Evolutionary conservation across 2,797 vertebrate species (phyloP).

Genomic region (Paramormyrops hopkinsi): DNA sequence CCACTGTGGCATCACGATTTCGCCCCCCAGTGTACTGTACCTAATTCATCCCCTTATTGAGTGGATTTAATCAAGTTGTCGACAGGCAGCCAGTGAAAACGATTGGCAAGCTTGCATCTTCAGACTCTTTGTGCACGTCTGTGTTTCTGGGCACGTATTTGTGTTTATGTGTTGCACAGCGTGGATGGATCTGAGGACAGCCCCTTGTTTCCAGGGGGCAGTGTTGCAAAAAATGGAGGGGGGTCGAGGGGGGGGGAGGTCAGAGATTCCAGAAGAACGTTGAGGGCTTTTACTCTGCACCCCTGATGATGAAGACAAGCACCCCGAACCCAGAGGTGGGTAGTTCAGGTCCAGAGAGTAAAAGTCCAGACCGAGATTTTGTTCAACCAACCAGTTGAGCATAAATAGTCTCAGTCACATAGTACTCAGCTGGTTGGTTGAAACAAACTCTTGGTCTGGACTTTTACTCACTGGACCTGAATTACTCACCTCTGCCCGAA

Average conservation of each 20-base stretch:
- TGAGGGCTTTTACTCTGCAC: neutral
- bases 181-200: neutral
- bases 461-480: neutral
- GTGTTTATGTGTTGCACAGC: neutral
- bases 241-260: neutral
- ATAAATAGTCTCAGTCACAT: neutral
- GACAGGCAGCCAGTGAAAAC: slow-evolving; percentile 16
- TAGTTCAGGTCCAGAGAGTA: neutral
- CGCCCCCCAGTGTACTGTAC: neutral
- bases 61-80: slow-evolving; percentile 1
- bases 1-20: neutral
- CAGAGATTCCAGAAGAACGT: neutral
- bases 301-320: neutral
- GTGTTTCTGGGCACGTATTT: slow-evolving; percentile 35
- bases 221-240: neutral
- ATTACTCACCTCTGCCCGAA: neutral
- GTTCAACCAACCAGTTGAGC: neutral
- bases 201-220: neutral
- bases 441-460: neutral
- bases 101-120: neutral
- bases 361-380: neutral
- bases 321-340: neutral
- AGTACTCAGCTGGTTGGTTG: neutral
- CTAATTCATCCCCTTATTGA: neutral
- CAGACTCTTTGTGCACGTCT: slow-evolving; percentile 3